These are phyloP conservation scores for Macheiramphus alcinus DNA, from an alignment of 2,113 vertebrate species.

Conservation along the genomic window DNA sequence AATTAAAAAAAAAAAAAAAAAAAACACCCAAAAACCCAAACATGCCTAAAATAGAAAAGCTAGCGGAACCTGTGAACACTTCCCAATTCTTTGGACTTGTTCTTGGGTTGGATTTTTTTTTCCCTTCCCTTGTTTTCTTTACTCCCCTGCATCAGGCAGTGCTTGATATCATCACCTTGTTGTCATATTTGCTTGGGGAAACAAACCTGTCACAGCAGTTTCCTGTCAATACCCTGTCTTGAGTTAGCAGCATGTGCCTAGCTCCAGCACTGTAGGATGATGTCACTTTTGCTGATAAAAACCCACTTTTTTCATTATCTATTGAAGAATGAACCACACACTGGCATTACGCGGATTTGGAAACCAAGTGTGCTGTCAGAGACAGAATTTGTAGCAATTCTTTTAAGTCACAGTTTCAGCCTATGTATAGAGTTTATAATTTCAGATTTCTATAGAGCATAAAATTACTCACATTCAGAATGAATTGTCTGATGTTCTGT, in stretches of 20 bases:
- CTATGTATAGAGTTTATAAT: not conserved
- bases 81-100: not conserved
- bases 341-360: not conserved
- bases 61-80: not conserved
- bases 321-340: not conserved
- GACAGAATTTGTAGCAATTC: not conserved
- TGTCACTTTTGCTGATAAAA: conserved; percentile 22
- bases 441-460: not conserved
- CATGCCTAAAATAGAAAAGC: not conserved
- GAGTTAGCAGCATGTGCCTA: conserved; percentile 11
- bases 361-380: conserved; percentile 24
- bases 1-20: not conserved
- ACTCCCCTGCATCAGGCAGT: not conserved
- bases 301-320: conserved; percentile 6
- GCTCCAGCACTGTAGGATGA: not conserved
- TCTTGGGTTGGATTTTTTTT: not conserved
- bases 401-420: conserved; percentile 26
- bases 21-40: not conserved
- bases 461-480: not conserved
- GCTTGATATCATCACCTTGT: conserved; percentile 56
- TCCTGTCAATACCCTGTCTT: conserved; percentile 19
- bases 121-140: not conserved
- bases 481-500: not conserved
- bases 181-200: conserved; percentile 55
- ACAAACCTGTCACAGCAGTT: conserved; percentile 34